Percentiles rank a stretch among this genome's conserved stretches.
Conservation (phyloP, 2,888 invertebrate species). For the Phanerotoma sp. region DNA sequence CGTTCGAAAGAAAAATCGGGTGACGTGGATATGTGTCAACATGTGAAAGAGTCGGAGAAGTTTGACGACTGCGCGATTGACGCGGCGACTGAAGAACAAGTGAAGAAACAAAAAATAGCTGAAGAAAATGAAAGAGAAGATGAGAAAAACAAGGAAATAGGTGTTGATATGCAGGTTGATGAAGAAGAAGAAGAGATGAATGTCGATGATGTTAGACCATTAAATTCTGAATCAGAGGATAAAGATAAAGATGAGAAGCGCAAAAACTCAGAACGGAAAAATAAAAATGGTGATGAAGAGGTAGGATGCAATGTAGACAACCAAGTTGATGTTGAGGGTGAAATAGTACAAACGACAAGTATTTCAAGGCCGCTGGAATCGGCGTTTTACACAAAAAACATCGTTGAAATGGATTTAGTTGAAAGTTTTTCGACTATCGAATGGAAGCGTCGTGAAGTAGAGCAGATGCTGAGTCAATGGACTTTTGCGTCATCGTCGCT, state of each 20-base stretch:
- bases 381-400: slow-evolving; percentile 69
- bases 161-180: slow-evolving; percentile 30
- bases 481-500: slow-evolving; percentile 50
- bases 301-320: slow-evolving; percentile 56
- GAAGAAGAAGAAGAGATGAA: slow-evolving; percentile 59
- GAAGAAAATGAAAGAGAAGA: slow-evolving; percentile 65
- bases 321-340: slow-evolving; percentile 74
- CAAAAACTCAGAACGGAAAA: slow-evolving; percentile 56
- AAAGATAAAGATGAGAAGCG: slow-evolving; percentile 51
- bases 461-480: slow-evolving; percentile 48
- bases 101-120: slow-evolving; percentile 67
- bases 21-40: slow-evolving; percentile 72
- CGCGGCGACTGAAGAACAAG: slow-evolving; percentile 82
- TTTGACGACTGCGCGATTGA: slow-evolving; percentile 75
- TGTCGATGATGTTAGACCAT: slow-evolving; percentile 60
- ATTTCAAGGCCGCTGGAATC: slow-evolving; percentile 73
- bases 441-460: slow-evolving; percentile 43
- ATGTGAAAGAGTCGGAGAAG: slow-evolving; percentile 77
- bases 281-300: slow-evolving; percentile 56
- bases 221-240: slow-evolving; percentile 43
- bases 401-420: slow-evolving; percentile 14
- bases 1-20: slow-evolving; percentile 54
- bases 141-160: slow-evolving; percentile 53
- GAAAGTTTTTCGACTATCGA: slow-evolving; percentile 33
- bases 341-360: slow-evolving; percentile 66